Percentiles rank a stretch among this genome's conserved stretches.
These are phyloP conservation scores for Ypsolopha sequella DNA, from an alignment of 2,888 invertebrate species.

Conservation along the genomic window DNA sequence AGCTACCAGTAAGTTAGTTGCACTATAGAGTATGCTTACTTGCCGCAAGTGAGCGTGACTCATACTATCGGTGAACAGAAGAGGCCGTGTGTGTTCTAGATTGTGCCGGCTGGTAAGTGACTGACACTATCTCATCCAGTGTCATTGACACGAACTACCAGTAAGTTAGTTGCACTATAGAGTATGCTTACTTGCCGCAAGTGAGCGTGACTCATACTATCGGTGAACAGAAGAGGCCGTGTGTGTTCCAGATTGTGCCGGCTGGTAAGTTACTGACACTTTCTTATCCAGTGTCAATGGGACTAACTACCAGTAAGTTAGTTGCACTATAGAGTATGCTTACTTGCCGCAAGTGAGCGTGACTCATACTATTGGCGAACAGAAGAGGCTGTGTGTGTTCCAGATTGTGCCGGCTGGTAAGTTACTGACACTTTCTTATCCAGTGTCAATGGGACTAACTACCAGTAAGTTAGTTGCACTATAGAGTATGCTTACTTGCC, in stretches of 20 bases:
- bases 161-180: slow-evolving; percentile 88
- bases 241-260: slow-evolving; percentile 89
- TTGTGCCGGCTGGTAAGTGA: slow-evolving; percentile 76
- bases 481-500: slow-evolving; percentile 80
- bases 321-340: slow-evolving; percentile 85
- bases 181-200: no score
- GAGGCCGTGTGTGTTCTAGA: slow-evolving; percentile 74
- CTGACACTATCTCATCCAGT: slow-evolving; percentile 20
- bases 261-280: slow-evolving; percentile 71
- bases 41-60: slow-evolving; percentile 85
- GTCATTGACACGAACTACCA: slow-evolving; percentile 67
- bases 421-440: slow-evolving; percentile 8
- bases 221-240: slow-evolving; percentile 85
- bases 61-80: slow-evolving; percentile 86
- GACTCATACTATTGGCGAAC: slow-evolving; percentile 88
- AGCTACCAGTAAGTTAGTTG: slow-evolving; percentile 79
- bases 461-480: slow-evolving; percentile 88
- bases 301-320: slow-evolving; percentile 79
- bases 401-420: slow-evolving; percentile 89
- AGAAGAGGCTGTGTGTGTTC: slow-evolving; percentile 87
- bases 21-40: slow-evolving; percentile 70
- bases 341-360: slow-evolving; percentile 84
- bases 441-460: slow-evolving; percentile 52
- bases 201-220: slow-evolving; percentile 87
- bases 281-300: slow-evolving; percentile 35